phyloP scores from a whole-genome alignment of 1,140 invertebrate genomes.

The Drosophila santomea region DNA sequence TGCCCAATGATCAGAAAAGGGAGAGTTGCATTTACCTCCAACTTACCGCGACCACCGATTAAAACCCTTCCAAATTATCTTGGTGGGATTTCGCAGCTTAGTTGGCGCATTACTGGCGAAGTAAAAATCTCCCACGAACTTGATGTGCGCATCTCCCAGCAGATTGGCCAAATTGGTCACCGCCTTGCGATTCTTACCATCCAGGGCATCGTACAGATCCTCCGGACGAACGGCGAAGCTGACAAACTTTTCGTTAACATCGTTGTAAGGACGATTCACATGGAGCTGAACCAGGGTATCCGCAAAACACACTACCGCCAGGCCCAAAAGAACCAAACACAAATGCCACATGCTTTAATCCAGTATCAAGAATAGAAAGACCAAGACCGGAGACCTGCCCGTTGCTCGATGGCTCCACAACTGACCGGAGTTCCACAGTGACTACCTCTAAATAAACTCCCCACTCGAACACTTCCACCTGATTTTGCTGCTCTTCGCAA shows the following conservation, averaged over 20 bases:
- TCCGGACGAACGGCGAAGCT: constrained; percentile 77
- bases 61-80: constrained; percentile 82
- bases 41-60: constrained; percentile 81
- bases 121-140: constrained; percentile 73
- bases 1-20: neutral
- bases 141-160: constrained; percentile 70
- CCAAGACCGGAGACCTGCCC: constrained; percentile 26
- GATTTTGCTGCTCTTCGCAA: constrained; percentile 68
- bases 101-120: constrained; percentile 66
- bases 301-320: constrained; percentile 35
- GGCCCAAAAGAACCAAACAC: constrained; percentile 26
- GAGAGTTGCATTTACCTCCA: neutral
- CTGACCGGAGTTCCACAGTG: constrained; percentile 38
- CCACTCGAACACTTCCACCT: constrained; percentile 22
- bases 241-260: constrained; percentile 80
- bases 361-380: neutral
- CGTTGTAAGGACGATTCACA: constrained; percentile 80
- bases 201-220: constrained; percentile 73
- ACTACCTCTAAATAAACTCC: constrained; percentile 65
- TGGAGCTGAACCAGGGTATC: constrained; percentile 76
- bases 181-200: constrained; percentile 67
- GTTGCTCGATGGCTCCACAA: constrained; percentile 50
- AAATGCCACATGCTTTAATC: constrained; percentile 36
- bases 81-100: constrained; percentile 72
- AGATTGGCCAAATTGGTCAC: constrained; percentile 71